These are phyloP conservation scores for Syngnathus typhle DNA, from an alignment of 2,113 vertebrate genomes.

Conservation along the genomic window DNA sequence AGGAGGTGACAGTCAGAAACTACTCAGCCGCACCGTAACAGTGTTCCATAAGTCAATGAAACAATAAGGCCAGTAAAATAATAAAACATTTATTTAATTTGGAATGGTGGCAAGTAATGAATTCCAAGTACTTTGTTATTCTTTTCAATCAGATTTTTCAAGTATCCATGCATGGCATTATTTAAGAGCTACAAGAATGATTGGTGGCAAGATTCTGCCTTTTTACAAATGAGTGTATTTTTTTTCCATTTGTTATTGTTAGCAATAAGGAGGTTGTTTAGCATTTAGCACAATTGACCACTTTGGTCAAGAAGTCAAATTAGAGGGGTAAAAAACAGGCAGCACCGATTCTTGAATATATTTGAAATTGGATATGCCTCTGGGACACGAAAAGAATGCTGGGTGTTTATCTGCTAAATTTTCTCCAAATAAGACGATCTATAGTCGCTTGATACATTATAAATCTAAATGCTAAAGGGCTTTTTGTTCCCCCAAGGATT, in stretches of 20 bases:
- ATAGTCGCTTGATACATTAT: conserved; percentile 47
- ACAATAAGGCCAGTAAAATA: not conserved
- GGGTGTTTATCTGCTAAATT: conserved; percentile 36
- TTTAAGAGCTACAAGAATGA: too few relatives aligned
- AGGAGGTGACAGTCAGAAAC: not conserved
- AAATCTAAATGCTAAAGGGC: conserved; percentile 59
- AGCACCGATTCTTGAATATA: conserved; percentile 19
- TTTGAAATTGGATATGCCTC: conserved; percentile 10
- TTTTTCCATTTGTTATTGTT: too few relatives aligned
- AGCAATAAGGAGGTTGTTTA: not conserved
- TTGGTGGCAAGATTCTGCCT: too few relatives aligned
- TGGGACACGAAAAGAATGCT: conserved; percentile 35
- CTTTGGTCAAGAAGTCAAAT: not conserved
- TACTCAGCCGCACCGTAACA: not conserved
- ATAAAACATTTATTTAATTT: not conserved
- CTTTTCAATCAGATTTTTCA: too few relatives aligned
- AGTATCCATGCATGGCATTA: too few relatives aligned
- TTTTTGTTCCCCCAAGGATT: conserved; percentile 26
- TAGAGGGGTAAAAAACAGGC: not conserved
- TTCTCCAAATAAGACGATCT: conserved; percentile 44
- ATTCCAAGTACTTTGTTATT: too few relatives aligned
- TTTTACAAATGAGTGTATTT: too few relatives aligned
- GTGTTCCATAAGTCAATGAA: not conserved
- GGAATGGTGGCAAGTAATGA: too few relatives aligned
- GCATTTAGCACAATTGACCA: not conserved